Evolutionary conservation across 2,797 vertebrate genomes (phyloP).

Genomic region (Tinamus major): DNA sequence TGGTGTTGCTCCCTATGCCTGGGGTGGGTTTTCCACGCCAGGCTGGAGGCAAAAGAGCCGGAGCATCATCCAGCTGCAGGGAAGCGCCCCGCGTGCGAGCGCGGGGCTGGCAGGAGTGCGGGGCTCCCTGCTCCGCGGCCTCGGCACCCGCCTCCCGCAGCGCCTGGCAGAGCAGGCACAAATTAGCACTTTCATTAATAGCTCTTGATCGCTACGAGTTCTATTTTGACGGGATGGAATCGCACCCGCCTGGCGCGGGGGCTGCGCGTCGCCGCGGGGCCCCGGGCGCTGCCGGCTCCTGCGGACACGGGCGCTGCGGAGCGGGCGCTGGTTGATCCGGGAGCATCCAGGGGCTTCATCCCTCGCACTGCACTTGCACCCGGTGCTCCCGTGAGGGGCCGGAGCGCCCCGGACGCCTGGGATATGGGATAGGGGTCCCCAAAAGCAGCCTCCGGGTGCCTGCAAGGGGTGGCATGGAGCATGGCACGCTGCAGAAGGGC

Average conservation of each 20-base stretch:
- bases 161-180: not conserved
- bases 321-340: not conserved
- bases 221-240: conserved; percentile 15
- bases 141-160: not conserved
- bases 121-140: not conserved
- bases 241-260: not conserved
- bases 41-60: not conserved
- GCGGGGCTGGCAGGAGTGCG: not conserved
- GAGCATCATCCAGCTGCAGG: not conserved
- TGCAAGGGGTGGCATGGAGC: not conserved
- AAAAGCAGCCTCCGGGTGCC: not conserved
- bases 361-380: not conserved
- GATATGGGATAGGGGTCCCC: not conserved
- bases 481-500: accelerated
- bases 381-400: not conserved
- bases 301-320: not conserved
- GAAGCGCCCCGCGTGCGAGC: not conserved
- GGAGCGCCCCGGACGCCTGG: not conserved
- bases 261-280: not conserved
- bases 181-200: conserved; percentile 45
- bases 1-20: too few species aligned
- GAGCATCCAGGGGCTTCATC: not conserved
- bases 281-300: too few species aligned
- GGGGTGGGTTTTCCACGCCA: too few species aligned
- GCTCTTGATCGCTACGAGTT: conserved; percentile 13